phyloP scores from a whole-genome alignment of 2,888 invertebrate species.

The Coelopa pilipes region DNA sequence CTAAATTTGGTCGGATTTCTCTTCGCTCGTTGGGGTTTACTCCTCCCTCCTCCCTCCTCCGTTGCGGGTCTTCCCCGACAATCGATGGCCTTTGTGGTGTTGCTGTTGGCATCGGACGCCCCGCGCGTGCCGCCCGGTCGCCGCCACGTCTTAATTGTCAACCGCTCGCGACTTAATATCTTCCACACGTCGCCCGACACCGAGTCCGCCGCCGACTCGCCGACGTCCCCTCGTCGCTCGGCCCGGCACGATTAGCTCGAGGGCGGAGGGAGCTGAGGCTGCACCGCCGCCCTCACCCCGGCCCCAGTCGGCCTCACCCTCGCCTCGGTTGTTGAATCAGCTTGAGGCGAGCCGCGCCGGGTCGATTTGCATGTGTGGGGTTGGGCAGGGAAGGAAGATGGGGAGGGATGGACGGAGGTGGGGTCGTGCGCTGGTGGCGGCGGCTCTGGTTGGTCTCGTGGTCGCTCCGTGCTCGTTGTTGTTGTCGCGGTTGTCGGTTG shows the following conservation, averaged over 20 bases:
- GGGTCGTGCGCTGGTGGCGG: not conserved
- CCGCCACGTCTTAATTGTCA: constrained; percentile 23
- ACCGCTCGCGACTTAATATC: constrained; percentile 53
- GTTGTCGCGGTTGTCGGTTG: constrained; percentile 2
- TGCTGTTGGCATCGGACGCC: not conserved
- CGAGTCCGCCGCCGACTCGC: constrained; percentile 36
- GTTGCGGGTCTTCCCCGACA: no score
- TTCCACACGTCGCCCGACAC: constrained; percentile 62
- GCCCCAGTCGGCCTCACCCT: not conserved
- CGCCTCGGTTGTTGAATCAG: constrained; percentile 22
- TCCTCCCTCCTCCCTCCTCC: no score
- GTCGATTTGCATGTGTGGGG: constrained; percentile 25
- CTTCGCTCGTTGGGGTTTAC: not conserved
- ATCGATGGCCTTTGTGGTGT: constrained; percentile 1
- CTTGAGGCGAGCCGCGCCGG: constrained; percentile 20
- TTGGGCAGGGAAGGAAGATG: not conserved
- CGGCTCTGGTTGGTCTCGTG: not conserved
- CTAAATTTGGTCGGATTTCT: constrained; percentile 20
- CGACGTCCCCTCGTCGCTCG: not conserved
- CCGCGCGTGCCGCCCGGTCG: constrained; percentile 3
- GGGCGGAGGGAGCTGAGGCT: no score
- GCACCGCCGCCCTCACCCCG: no score
- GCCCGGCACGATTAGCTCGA: no score
- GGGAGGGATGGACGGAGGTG: no score
- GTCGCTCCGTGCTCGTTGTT: no score